A percentile compares a stretch with the other conserved stretches of the same genome.
Conservation (phyloP, 2,113 vertebrate species). For the Oncorhynchus nerka region DNA sequence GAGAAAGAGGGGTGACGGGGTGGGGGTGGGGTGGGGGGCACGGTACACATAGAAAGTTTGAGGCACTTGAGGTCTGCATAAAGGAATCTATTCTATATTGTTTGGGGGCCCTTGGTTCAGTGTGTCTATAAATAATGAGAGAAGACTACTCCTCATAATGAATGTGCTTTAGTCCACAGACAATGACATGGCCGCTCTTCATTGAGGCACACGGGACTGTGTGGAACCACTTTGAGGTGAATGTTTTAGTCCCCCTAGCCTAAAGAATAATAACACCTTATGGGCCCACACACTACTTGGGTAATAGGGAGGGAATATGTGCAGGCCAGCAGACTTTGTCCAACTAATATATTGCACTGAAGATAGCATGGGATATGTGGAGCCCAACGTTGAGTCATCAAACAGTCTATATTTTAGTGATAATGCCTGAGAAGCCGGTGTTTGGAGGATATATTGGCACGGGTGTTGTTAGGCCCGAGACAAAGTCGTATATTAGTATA, state of each 20-base stretch:
- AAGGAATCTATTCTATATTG: conserved; percentile 75
- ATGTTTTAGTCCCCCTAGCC: conserved; percentile 53
- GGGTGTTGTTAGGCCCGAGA: no score
- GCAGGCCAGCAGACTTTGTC: conserved; percentile 29
- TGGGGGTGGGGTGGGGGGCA: conserved; percentile 46
- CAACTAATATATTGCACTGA: conserved; percentile 11
- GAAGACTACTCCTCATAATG: conserved; percentile 69
- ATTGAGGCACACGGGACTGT: conserved; percentile 63
- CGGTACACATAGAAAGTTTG: conserved; percentile 62
- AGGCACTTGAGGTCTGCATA: conserved; percentile 73
- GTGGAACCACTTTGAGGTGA: conserved; percentile 69
- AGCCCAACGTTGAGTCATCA: not conserved
- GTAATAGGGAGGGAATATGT: conserved; percentile 45
- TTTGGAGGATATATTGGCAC: no score
- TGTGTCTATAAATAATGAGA: conserved; percentile 78
- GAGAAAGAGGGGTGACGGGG: conserved; percentile 43
- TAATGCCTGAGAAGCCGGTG: no score
- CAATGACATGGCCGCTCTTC: conserved; percentile 71
- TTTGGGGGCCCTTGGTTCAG: conserved; percentile 70
- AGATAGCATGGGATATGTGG: not conserved
- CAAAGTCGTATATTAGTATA: no score
- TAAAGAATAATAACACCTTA: conserved; percentile 26
- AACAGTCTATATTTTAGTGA: no score
- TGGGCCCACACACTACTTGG: conserved; percentile 38
- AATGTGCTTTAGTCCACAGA: conserved; percentile 74